A percentile compares a stretch with the other conserved stretches of the same genome.
These are phyloP conservation scores for Rhadina sibilatrix DNA, from an alignment of 2,113 vertebrate species.

Conservation along the genomic window DNA sequence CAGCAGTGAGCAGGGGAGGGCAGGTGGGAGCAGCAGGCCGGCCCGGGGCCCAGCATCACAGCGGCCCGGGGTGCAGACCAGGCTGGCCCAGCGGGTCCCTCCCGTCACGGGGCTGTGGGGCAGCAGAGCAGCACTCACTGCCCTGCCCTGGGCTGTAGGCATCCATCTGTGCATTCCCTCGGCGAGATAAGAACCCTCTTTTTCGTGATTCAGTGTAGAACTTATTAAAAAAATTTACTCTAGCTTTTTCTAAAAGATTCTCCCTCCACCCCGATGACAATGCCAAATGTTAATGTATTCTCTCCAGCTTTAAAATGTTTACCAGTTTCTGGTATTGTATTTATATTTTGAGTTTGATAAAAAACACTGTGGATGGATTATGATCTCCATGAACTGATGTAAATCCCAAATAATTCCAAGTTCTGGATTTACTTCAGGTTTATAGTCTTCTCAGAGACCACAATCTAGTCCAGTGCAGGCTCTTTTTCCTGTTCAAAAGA, in stretches of 20 bases:
- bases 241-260: not conserved
- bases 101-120: rapidly evolving
- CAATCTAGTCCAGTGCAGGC: not conserved
- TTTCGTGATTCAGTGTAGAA: not conserved
- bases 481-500: not conserved
- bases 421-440: not conserved
- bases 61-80: not conserved
- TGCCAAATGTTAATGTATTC: not conserved
- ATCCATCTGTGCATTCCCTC: rapidly evolving
- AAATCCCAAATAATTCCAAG: not conserved
- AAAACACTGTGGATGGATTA: not conserved
- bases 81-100: not conserved
- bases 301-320: not conserved
- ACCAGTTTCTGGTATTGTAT: not conserved
- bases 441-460: not conserved
- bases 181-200: rapidly evolving
- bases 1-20: not conserved
- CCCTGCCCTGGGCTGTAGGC: not conserved
- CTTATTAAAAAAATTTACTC: not conserved
- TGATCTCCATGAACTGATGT: not conserved
- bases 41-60: too few species aligned
- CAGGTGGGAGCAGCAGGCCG: not conserved
- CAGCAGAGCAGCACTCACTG: not conserved
- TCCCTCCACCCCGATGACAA: rapidly evolving
- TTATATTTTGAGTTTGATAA: not conserved